Percentiles rank a stretch among this genome's conserved stretches.
Evolutionary conservation across 2,113 vertebrate genomes (phyloP).

Genomic region (sheep (Ovis aries)): ARS-UI_Ramb_v3.0 NC_056061.1:43517501-43518000

Average conservation of each 20-base stretch:
- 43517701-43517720: background rate
- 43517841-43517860: too few relatives aligned
- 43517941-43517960: background rate
- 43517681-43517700: background rate
- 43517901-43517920: too few relatives aligned
- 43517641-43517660: background rate
- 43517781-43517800: background rate
- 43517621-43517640: background rate
- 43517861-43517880: too few relatives aligned
- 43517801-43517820: background rate
- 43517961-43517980: background rate
- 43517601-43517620: background rate
- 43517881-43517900: too few relatives aligned
- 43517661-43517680: background rate
- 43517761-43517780: background rate
- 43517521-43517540: background rate
- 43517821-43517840: too few relatives aligned
- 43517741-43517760: background rate
- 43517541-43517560: background rate
- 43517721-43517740: background rate
- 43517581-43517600: background rate
- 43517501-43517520: background rate
- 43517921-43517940: background rate
- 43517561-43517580: background rate
- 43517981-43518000: background rate